Base-by-base conservation (phyloP, 2,888 invertebrate species). In the Eueremaeus valkanovi region DNA sequence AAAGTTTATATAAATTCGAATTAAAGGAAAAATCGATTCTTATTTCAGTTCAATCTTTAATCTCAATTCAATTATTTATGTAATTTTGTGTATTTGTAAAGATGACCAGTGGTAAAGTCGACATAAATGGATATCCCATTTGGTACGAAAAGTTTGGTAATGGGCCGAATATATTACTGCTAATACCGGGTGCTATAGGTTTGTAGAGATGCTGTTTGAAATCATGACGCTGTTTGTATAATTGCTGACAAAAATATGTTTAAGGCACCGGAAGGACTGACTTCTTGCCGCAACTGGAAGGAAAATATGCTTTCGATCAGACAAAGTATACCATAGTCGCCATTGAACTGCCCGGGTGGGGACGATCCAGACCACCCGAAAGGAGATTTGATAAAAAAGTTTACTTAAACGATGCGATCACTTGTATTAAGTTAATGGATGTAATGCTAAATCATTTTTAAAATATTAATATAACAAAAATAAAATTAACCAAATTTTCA, bases 101-200 rank as follows among this genome's bases (percentile, higher is more conserved):
- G 18, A 31, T 31, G 31, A 61, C 9, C 29, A 68, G 68, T n/a
- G 18, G 18, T 31, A 40, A 9, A 75, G 78, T 90, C 21, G 85
- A 86, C 79, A 86, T 93, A 0, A 86, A 86, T 76, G 86, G 86
- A 11, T 81, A 86, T 45, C 83, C 86, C 24, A 86, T 90, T 73
- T 89, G 90, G 82, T 89, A 88, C 82, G 84, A 88, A 3, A 86
- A 86, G 81, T 85, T 86, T 49, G 90, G 90, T 18, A 84, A 82
- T 79, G 90, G 87, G 18, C 42, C 87, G 85, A 81, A 86, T 84
- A 78, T 85, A 31, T 82, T 93, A 0, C 83, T 94, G 5, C 87
- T 91, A 76, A 85, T 92, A 81, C 93, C 93, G 0, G 93, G 93
- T 49, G 90, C 91, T 0, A 73, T 75, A 55, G 63, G 49, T 31